Conservation (phyloP, 1,140 invertebrate species). For the Drosophila mojavensis region DNA sequence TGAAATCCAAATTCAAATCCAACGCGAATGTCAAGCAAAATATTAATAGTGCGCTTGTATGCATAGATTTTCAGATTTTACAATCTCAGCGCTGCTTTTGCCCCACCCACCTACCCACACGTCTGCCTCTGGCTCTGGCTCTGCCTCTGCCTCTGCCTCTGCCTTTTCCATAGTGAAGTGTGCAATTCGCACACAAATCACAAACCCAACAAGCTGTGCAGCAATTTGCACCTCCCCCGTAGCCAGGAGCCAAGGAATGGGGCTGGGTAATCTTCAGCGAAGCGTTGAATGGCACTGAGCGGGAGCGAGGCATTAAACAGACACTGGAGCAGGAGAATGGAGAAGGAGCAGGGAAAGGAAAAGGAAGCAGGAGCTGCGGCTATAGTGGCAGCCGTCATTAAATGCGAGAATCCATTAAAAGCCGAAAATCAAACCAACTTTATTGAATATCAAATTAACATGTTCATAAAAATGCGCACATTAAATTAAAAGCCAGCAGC, state of each 20-base stretch:
- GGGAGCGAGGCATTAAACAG: slow-evolving; percentile 37
- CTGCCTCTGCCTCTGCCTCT: too few species aligned
- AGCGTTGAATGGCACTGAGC: slow-evolving; percentile 44
- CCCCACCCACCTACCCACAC: slow-evolving; percentile 1
- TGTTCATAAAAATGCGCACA: slow-evolving; percentile 82
- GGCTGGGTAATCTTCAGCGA: slow-evolving; percentile 56
- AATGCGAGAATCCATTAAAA: slow-evolving; percentile 79
- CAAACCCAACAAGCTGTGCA: slow-evolving; percentile 73
- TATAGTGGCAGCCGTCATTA: slow-evolving; percentile 59
- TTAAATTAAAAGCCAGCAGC: slow-evolving; percentile 71
- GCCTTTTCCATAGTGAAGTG: background rate
- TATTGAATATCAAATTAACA: slow-evolving; percentile 84
- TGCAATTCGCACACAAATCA: slow-evolving; percentile 55
- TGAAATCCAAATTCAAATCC: slow-evolving; percentile 7
- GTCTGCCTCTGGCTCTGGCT: background rate
- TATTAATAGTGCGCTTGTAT: slow-evolving; percentile 42
- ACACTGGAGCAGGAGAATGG: background rate
- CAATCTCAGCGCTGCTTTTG: slow-evolving; percentile 21
- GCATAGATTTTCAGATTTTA: slow-evolving; percentile 39
- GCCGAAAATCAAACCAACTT: slow-evolving; percentile 82
- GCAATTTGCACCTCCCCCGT: slow-evolving; percentile 51
- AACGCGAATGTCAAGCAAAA: slow-evolving; percentile 8
- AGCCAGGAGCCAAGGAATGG: background rate
- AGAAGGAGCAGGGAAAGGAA: background rate
- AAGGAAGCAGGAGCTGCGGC: background rate